These are phyloP conservation scores for Campylomormyrus numenius DNA, from an alignment of 2,113 vertebrate genomes.

Conservation along the genomic window DNA sequence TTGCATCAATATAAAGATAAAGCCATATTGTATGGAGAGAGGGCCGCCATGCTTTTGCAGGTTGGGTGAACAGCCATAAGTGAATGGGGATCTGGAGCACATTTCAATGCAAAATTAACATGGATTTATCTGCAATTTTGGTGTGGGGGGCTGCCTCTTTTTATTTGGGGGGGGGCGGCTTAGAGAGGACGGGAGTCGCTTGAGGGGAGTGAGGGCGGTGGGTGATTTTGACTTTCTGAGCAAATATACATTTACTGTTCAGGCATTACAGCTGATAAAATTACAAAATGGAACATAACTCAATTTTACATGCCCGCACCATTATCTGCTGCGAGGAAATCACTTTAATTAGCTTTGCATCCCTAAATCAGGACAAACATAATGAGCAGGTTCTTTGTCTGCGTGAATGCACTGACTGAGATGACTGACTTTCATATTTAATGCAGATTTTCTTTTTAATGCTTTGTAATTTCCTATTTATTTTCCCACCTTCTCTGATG, in stretches of 20 bases:
- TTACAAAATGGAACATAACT: background rate
- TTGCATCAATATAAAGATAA: background rate
- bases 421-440: background rate
- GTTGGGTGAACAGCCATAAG: background rate
- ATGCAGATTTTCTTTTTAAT: background rate
- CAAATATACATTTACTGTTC: background rate
- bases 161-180: background rate
- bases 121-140: background rate
- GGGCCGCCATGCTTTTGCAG: background rate
- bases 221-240: background rate
- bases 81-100: background rate
- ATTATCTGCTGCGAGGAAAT: background rate
- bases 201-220: background rate
- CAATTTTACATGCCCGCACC: background rate
- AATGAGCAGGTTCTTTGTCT: background rate
- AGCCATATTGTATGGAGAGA: background rate
- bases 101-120: background rate
- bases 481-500: background rate
- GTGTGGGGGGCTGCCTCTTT: background rate
- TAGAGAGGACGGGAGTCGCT: background rate
- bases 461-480: conserved; percentile 9
- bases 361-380: conserved; percentile 8
- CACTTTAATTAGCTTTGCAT: conserved; percentile 8
- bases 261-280: background rate
- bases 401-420: background rate